Evolutionary conservation across 2,888 invertebrate genomes (phyloP).

Genomic region (Drosophila fulvimacula): DNA sequence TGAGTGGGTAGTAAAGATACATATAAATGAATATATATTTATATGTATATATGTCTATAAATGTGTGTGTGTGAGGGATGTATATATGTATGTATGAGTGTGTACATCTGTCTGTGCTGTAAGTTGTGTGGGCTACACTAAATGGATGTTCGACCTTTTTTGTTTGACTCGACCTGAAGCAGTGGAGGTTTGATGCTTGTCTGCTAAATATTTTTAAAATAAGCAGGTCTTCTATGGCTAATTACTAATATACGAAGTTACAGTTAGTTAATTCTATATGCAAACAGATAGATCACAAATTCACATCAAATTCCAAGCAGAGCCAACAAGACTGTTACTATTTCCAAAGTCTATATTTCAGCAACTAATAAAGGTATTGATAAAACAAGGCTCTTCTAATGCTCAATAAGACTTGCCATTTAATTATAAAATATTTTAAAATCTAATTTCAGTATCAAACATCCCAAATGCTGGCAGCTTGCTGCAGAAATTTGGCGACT

Average conservation of each 20-base stretch:
- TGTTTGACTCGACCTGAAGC: slow-evolving; percentile 18
- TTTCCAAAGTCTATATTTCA: fast-evolving
- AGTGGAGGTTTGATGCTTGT: slow-evolving; percentile 6
- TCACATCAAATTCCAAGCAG: too few relatives aligned
- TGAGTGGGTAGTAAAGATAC: background rate
- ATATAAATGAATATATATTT: background rate
- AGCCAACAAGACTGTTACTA: background rate
- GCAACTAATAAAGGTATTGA: background rate
- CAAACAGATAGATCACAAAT: background rate
- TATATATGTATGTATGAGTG: background rate
- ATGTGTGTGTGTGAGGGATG: background rate
- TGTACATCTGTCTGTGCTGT: slow-evolving; percentile 9
- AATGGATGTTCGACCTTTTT: slow-evolving; percentile 49
- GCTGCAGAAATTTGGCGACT: too few relatives aligned
- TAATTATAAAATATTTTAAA: background rate
- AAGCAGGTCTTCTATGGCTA: slow-evolving; percentile 1
- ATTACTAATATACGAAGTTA: slow-evolving; percentile 29
- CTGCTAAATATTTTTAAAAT: background rate
- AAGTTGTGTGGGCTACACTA: slow-evolving; percentile 36
- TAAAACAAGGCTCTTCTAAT: background rate
- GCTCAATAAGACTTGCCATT: background rate
- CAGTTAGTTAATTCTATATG: background rate
- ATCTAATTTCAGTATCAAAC: background rate
- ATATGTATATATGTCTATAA: background rate
- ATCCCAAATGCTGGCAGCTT: too few relatives aligned